Evolutionary conservation across 1,140 invertebrate species (phyloP).

Genomic region (Camponotus pennsylvanicus): DNA sequence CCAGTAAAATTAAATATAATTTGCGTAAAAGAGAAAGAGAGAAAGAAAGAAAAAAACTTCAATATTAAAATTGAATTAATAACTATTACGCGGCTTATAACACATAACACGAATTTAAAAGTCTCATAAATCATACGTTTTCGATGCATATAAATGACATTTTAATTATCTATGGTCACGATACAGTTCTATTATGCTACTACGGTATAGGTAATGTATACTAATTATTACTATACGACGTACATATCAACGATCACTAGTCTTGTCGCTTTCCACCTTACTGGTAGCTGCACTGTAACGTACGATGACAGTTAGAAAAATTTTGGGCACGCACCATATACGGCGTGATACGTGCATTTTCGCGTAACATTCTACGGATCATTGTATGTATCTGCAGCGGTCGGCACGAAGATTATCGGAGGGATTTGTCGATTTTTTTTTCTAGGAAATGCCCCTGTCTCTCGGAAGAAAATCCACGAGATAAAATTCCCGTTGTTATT

Average conservation of each 20-base stretch:
- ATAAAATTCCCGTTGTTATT: neutral
- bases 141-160: slow-evolving; percentile 29
- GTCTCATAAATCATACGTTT: neutral
- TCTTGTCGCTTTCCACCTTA: slow-evolving; percentile 43
- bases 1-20: neutral
- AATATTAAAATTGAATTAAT: neutral
- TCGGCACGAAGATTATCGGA: slow-evolving; percentile 49
- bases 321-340: slow-evolving; percentile 31
- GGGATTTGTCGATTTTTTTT: slow-evolving; percentile 22
- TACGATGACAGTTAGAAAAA: slow-evolving; percentile 46
- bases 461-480: slow-evolving; percentile 39
- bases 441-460: slow-evolving; percentile 2
- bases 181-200: slow-evolving; percentile 56
- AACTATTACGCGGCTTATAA: too few relatives aligned
- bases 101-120: neutral
- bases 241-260: slow-evolving; percentile 61
- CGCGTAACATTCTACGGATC: neutral
- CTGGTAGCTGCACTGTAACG: neutral
- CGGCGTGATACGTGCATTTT: slow-evolving; percentile 11
- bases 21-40: neutral
- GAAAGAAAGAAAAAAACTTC: neutral
- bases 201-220: slow-evolving; percentile 54
- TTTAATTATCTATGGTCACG: slow-evolving; percentile 14
- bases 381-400: neutral
- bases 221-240: slow-evolving; percentile 57